Conservation (phyloP, 2,113 vertebrate genomes). For the chimpanzee (Pan troglodytes) region NHGRI_mPanTro3-v2.1_pri NC_072421.2:145301001-145301500, state of each 20-base stretch:
- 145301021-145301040: conserved; percentile 36
- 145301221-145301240: neutral
- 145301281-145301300: neutral
- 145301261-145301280: neutral
- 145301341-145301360: neutral
- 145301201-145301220: neutral
- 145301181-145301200: neutral
- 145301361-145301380: neutral
- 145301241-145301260: neutral
- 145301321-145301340: neutral
- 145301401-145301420: neutral
- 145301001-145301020: neutral
- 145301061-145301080: neutral
- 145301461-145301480: neutral
- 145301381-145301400: neutral
- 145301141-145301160: neutral
- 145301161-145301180: neutral
- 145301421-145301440: conserved; percentile 10
- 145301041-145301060: neutral
- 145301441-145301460: neutral
- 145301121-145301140: neutral
- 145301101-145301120: neutral
- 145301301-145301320: neutral
- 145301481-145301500: neutral
- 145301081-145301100: neutral